Base-by-base conservation (phyloP, 2,113 vertebrate genomes). In the Pogona vitticeps region DNA sequence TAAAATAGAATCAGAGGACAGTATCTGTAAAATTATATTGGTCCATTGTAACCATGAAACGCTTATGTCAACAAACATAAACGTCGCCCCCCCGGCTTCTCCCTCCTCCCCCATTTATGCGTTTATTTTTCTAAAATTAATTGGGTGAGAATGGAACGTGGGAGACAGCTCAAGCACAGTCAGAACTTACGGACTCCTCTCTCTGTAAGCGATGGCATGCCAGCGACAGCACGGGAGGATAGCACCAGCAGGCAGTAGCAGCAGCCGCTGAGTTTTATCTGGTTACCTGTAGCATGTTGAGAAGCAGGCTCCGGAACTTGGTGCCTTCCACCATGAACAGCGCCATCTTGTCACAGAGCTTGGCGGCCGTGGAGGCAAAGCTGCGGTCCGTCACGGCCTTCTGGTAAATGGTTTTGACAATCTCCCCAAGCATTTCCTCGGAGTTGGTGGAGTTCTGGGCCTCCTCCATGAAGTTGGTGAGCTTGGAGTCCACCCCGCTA, bases 321-420 rank as follows among this genome's bases (percentile, higher is more conserved):
- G 98, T 99, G 80, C 98, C 98, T 92, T 99, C 98, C 93, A 99
- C 98, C 98, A 99, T 99, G 95, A 99, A 99, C 72, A 99, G 97
- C 0, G 98, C 98, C 99, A 99, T 99, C 96, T 98, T 99, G 96
- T 99, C 98, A 7, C 98, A 99, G 67, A 99, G 98, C 91, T 97
- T 98, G 88, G 98, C 98, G 0, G 98, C 98, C 0, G 98, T 99
- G 93, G 98, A 97, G n/a, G 99, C 98, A 15, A 99, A 99, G 95
- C 98, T 99, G 78, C 98, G 96, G 95, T 99, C 98, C 0, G 96
- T 98, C 93, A 98, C 97, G 0, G 98, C 98, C 93, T 98, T 99
- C 94, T 96, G 95, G 92, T 99, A 99, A 94, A 99, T 98, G 76
- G 98, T 97, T 81, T 96, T 93, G 40, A 99, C 98, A 72, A 99